Conservation (phyloP, 2,113 vertebrate genomes). For the Ovibos moschatus region DNA sequence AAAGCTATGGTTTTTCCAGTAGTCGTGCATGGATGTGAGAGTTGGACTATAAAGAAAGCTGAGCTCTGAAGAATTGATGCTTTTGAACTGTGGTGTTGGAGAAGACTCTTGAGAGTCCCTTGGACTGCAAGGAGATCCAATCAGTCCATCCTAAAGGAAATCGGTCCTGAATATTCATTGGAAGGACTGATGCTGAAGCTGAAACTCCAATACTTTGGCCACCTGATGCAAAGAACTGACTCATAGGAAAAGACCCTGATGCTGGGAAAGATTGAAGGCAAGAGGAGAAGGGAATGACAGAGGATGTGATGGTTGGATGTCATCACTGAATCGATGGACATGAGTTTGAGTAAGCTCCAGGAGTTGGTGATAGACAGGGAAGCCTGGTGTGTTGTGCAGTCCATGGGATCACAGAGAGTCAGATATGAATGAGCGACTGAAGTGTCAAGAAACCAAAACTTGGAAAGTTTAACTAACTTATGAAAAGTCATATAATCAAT, state of each 20-base stretch:
- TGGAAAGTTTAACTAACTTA: background rate
- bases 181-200: background rate
- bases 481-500: background rate
- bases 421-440: fast-evolving
- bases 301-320: background rate
- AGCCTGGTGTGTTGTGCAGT: background rate
- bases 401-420: background rate
- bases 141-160: background rate
- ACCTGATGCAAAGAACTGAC: background rate
- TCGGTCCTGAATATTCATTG: background rate
- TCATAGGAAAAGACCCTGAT: background rate
- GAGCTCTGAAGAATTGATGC: background rate
- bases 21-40: background rate
- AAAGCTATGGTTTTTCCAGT: background rate
- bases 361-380: background rate
- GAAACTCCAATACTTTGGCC: background rate
- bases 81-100: background rate
- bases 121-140: background rate
- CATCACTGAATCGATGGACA: background rate
- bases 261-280: background rate
- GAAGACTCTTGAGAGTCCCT: background rate
- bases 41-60: background rate
- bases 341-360: background rate
- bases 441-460: background rate
- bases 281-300: background rate